Percentiles rank a stretch among this genome's conserved stretches.
These are phyloP conservation scores for Cheilosia variabilis DNA, from an alignment of 2,888 invertebrate genomes.

Conservation along the genomic window DNA sequence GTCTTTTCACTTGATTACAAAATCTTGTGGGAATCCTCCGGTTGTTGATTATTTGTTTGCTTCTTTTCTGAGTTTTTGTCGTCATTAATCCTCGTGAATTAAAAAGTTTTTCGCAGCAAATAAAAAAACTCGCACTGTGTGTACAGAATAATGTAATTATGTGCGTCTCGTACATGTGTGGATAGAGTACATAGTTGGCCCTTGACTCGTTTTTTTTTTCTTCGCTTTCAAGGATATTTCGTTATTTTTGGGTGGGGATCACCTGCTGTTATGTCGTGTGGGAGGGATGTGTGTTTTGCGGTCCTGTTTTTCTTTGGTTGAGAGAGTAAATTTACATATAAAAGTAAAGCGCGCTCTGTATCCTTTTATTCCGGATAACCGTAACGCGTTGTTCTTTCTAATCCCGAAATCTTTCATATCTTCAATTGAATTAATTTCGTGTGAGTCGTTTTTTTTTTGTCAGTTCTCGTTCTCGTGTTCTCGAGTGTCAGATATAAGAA, in stretches of 20 bases:
- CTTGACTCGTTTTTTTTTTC: slow-evolving; percentile 10
- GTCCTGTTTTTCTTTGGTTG: not conserved
- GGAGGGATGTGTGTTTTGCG: not conserved
- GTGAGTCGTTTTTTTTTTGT: slow-evolving; percentile 24
- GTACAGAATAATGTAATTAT: slow-evolving; percentile 26
- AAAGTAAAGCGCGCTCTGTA: slow-evolving; percentile 44
- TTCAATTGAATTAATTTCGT: slow-evolving; percentile 54
- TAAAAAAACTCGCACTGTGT: slow-evolving; percentile 15
- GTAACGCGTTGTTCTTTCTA: slow-evolving; percentile 37
- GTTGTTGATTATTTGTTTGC: slow-evolving; percentile 29
- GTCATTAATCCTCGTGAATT: slow-evolving; percentile 29
- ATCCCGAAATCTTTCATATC: slow-evolving; percentile 38
- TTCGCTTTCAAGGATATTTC: slow-evolving; percentile 25
- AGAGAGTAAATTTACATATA: slow-evolving; percentile 25
- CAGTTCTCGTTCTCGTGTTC: slow-evolving; percentile 15
- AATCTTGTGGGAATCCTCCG: slow-evolving; percentile 22
- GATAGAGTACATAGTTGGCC: slow-evolving; percentile 22
- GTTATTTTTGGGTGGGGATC: slow-evolving; percentile 9
- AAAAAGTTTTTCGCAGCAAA: slow-evolving; percentile 23
- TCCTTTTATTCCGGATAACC: slow-evolving; percentile 42
- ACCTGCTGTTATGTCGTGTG: slow-evolving; percentile 28
- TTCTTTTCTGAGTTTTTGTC: slow-evolving; percentile 3
- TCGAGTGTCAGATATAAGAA: slow-evolving; percentile 24
- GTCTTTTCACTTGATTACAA: slow-evolving; percentile 39
- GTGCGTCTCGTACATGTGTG: slow-evolving; percentile 23